Base-by-base conservation (phyloP, 2,888 invertebrate species). In the Euproctis similis region DNA sequence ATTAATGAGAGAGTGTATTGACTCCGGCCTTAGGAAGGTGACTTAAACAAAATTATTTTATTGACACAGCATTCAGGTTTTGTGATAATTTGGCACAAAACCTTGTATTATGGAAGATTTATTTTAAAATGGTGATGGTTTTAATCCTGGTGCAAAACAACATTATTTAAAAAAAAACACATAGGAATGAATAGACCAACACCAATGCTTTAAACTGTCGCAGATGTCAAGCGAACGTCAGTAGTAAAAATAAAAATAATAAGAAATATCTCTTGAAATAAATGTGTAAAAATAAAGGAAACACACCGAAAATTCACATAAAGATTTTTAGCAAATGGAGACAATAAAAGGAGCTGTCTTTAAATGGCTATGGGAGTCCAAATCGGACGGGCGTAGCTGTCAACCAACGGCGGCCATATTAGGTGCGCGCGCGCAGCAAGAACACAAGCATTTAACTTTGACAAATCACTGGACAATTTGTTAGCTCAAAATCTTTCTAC, bases 391-490 rank as follows among this genome's bases (percentile, higher is more conserved):
- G 53, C 52, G 59, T 53, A 57, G 58, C 68, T 62, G 72, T 70
- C 72, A 66, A 48, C 51, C 46, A 47, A 39, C 44, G 49, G 45
- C 53, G 40, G 62, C 81, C 80, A 64, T 75, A 72, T 76, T 70
- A 54, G 77, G 77, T 49, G 60, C 60, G 62, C 61, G 52, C 35
- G 57, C 66, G 59, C 59, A 53, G 50, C 62, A 73, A 72, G 69
- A 74, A 74, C 60, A 46, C 49, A 62, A 66, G 68, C 60, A 73
- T 69, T 53, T 67, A 61, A 57, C 60, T 50, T 72, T 77, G 82
- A 84, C 82, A 82, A 82, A 82, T 82, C 73, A 70, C 76, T 58
- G 53, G 61, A 62, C 73, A 72, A 80, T 82, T 78, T 80, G 76
- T 77, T 74, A 69, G 48, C 50, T 50, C 45, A 54, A 53, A 59